Evolutionary conservation across 2,888 invertebrate genomes (phyloP), one percentile per base, ranked within the genome.

Genomic region (Tiphia femorata): DNA sequence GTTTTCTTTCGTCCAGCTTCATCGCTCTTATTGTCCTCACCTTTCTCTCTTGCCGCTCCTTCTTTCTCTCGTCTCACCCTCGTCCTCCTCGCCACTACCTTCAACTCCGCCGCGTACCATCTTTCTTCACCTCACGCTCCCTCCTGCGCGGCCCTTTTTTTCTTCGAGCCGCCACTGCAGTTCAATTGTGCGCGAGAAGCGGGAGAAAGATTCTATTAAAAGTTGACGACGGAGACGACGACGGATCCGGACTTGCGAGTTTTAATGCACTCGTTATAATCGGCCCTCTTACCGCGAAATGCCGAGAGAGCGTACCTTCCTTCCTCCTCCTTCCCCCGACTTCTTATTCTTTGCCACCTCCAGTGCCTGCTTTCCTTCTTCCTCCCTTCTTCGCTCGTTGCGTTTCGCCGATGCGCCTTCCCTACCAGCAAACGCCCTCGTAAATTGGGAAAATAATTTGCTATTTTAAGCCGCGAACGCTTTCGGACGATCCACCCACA

Each of bases 251-350:
- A 72, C 71, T 74, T 70, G 71, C 64, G 75, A 77, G 74, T 76
- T 78, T 78, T 76, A 78, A 78, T 78, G 75, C 70, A 71, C 70
- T 70, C 67, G 73, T 72, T 72, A 73, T 78, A 78, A 77, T 76
- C 75, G 72, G 76, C 65, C 72, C 73, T 72, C 71, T 78, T 75
- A 73, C 75, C 73, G 67, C 73, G 64, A 75, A 76, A 74, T 75
- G 71, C 57, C 59, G 48, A 50, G 55, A 23, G 54, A 60, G 65
- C 64, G 50, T 62, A 57, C 54, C 54, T 53, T 49, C 52, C 40
- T 58, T 58, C 48, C 37, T 40, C 20, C 23, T 20, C 25, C 48
- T 51, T 40, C 47, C 7, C 27, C 27, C 35, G 5, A 10, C 19
- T 17, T 29, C 14, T n/a, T n/a, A n/a, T n/a, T n/a, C n/a, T n/a